A percentile compares a stretch with the other conserved stretches of the same genome.
phyloP scores from a whole-genome alignment of 37 sponge, comb jelly and placozoan species.

The Agelas oroides region DNA sequence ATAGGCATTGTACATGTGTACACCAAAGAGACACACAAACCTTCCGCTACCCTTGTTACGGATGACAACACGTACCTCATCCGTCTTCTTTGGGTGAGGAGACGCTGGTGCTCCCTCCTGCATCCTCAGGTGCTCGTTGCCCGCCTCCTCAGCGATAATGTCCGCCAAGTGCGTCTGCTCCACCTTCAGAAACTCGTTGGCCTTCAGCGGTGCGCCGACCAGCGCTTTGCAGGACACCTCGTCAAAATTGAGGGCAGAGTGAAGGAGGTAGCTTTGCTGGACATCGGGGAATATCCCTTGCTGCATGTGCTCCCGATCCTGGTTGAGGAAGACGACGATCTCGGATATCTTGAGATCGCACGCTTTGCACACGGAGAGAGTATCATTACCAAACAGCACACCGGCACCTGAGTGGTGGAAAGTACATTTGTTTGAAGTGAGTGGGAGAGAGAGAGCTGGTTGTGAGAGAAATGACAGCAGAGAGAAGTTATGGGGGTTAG shows the following conservation, averaged over 20 bases:
- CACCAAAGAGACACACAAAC: no score
- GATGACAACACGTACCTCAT: no score
- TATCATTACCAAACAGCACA: slow-evolving; percentile 13
- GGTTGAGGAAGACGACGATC: slow-evolving; percentile 57
- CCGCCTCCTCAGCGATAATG: slow-evolving; percentile 75
- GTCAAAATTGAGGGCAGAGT: slow-evolving; percentile 54
- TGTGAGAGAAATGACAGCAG: no score
- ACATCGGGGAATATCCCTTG: slow-evolving; percentile 88
- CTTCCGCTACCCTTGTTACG: no score
- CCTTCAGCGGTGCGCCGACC: slow-evolving; percentile 59
- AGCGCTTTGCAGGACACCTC: slow-evolving; percentile 63
- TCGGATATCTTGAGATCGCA: slow-evolving; percentile 55
- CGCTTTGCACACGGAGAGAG: slow-evolving; percentile 47
- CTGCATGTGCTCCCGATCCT: slow-evolving; percentile 73
- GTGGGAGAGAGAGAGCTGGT: no score
- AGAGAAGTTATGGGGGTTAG: no score
- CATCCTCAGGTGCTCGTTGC: slow-evolving; percentile 30
- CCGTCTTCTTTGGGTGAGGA: neutral
- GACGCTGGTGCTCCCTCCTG: neutral
- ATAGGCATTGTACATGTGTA: no score
- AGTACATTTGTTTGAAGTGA: no score
- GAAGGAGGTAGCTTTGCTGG: slow-evolving; percentile 69
- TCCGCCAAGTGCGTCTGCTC: slow-evolving; percentile 85
- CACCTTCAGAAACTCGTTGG: slow-evolving; percentile 75
- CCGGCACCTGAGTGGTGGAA: no score